Evolutionary conservation across 1,140 invertebrate species (phyloP), one percentile per base, ranked within the genome.

Genomic region (Psilanteris sp.): DNA sequence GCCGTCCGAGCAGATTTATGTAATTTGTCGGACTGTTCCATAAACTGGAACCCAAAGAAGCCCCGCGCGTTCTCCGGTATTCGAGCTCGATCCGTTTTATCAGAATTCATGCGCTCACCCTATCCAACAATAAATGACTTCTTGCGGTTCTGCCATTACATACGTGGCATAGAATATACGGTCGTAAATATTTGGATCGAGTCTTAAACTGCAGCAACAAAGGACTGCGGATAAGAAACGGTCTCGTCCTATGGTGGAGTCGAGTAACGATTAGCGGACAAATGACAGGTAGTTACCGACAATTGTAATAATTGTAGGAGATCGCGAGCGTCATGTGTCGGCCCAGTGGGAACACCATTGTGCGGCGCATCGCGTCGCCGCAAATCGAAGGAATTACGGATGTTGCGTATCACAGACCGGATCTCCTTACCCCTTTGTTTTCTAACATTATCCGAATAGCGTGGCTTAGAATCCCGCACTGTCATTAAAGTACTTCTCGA

Each of bases 251-350:
- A 73, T 71, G 54, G 68, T 77, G 78, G 70, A 76, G 67, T 80
- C 61, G 13, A 26, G 80, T 84, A 83, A 83, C 84, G 81, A 87
- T 87, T 86, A 87, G 81, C 81, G 80, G 79, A 85, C 86, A 87
- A 87, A 86, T 86, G 83, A 78, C 81, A 76, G 78, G 81, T 80
- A 83, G 78, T 86, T 86, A 83, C 77, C 73, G 66, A 80, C 86
- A 87, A 87, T 87, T 87, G 83, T 86, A 87, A 87, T 87, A 87
- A 87, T 87, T 85, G 83, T 85, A 80, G 81, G 16, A 62, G 70
- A 73, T 72, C 67, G 66, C 62, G 48, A 62, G 34, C 78, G 77
- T 72, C 85, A 85, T 85, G 80, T 86, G 83, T 80, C 70, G 57
- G 52, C 43, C 34, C 62, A 72, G 75, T 80, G 77, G 79, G 82